Percentiles rank a stretch among this genome's conserved stretches.
Conservation (phyloP, 2,888 invertebrate species). For the Dione juno region DNA sequence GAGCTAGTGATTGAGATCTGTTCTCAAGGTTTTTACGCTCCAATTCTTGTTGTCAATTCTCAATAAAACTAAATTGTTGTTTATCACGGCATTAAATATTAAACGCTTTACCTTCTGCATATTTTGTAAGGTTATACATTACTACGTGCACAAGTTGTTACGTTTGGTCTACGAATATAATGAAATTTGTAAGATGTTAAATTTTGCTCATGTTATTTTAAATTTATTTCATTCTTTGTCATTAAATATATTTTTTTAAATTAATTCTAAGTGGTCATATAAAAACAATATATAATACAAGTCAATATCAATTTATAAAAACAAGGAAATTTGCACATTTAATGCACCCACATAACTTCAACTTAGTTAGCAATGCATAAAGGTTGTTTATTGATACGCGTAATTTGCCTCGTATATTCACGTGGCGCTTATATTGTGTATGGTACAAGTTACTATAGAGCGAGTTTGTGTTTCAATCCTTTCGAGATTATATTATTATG, state of each 20-base stretch:
- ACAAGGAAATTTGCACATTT: conserved; percentile 26
- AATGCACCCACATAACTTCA: conserved; percentile 38
- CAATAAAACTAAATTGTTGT: conserved; percentile 34
- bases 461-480: conserved; percentile 16
- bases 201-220: not conserved
- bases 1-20: conserved; percentile 59
- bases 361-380: conserved; percentile 44
- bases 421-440: conserved; percentile 47
- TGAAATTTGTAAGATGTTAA: not conserved
- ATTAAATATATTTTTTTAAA: not conserved
- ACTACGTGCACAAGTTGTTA: not conserved
- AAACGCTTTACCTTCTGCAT: not conserved
- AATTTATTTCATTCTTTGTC: too few species aligned
- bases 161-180: not conserved
- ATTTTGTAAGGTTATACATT: conserved; percentile 7
- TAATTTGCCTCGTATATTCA: conserved; percentile 43
- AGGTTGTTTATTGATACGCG: conserved; percentile 42
- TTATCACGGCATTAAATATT: conserved; percentile 13
- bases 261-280: not conserved
- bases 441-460: conserved; percentile 53
- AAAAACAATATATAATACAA: not conserved
- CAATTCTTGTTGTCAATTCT: conserved; percentile 55
- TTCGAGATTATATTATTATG: not conserved
- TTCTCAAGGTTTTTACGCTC: conserved; percentile 68
- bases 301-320: not conserved